phyloP scores from a whole-genome alignment of 2,888 invertebrate genomes.

The Suillia variegata region DNA sequence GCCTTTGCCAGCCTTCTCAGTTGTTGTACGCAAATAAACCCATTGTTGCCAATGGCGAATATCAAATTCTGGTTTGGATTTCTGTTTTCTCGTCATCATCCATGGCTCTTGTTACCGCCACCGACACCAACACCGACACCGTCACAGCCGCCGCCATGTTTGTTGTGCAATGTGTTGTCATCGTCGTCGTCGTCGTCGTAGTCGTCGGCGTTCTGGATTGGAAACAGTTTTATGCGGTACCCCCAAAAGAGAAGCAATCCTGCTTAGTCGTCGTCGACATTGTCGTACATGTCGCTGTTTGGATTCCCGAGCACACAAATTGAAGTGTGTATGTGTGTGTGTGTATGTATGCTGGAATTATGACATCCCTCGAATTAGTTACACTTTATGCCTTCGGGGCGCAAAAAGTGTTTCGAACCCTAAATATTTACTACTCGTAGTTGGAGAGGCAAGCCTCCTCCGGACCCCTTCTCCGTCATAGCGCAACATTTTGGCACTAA shows the following conservation, averaged over 20 bases:
- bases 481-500: background rate
- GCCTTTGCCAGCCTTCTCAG: too few relatives aligned
- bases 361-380: conserved; percentile 34
- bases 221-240: too few relatives aligned
- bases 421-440: background rate
- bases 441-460: background rate
- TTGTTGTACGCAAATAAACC: conserved; percentile 18
- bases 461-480: too few relatives aligned
- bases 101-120: background rate
- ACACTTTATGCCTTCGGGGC: conserved; percentile 24
- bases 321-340: too few relatives aligned
- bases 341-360: conserved; percentile 30
- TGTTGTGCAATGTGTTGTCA: background rate
- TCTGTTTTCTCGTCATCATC: background rate
- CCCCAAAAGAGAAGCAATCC: background rate
- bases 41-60: conserved; percentile 48
- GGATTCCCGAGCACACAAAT: background rate
- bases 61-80: conserved; percentile 38
- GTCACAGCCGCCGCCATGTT: background rate
- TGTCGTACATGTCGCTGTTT: background rate
- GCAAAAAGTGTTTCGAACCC: conserved; percentile 1
- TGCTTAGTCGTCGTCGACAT: background rate
- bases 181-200: background rate
- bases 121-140: background rate
- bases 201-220: too few relatives aligned